Evolutionary conservation across 1,140 invertebrate species (phyloP), one percentile per base, ranked within the genome.

Genomic region (Brachionus plicatilis): DNA sequence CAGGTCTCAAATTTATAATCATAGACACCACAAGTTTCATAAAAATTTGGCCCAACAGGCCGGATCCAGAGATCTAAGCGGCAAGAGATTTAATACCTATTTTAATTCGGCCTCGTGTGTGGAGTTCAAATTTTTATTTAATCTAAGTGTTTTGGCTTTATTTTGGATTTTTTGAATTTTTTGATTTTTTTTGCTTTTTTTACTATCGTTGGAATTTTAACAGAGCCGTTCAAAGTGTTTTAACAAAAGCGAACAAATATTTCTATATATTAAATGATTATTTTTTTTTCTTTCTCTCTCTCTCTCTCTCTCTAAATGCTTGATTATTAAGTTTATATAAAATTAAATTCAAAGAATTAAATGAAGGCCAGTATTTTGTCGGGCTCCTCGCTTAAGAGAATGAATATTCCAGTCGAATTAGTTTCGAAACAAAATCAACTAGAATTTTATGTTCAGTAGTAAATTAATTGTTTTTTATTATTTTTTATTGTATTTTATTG

Each of bases 1-100:
- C 37, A 60, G 79, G 17, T 82, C 79, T 29, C 65, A 60, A 68
- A 82, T 82, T 41, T 47, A 66, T 41, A 53, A 82, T 45, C 79
- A 82, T 37, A 60, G 33, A 68, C 79, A 82, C 45, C 53, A 82
- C 24, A 47, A 82, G 50, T 27, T 27, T 47, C 72, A 76, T 14
- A 65, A 65, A 82, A 60, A 82, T 33, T 17, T 65, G 2, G 79
- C 79, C 41, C 53, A 65, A 65, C 79, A 82, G 20, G 60, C 79
- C 0, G 79, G 79, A 43, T 82, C 79, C 14, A 60, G 79, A 17
- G 79, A 82, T 68, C 41, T 82, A 33, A 50, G 24, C 33, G 72
- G 43, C 7, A 76, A 76, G 53, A n/a, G 72, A 37, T 76, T 76
- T 29, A 76, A 76, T 47, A 50, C 72, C 8, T 76, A 76, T 37